phyloP scores from a whole-genome alignment of 2,113 vertebrate genomes.

The Pontoporia blainvillei region DNA sequence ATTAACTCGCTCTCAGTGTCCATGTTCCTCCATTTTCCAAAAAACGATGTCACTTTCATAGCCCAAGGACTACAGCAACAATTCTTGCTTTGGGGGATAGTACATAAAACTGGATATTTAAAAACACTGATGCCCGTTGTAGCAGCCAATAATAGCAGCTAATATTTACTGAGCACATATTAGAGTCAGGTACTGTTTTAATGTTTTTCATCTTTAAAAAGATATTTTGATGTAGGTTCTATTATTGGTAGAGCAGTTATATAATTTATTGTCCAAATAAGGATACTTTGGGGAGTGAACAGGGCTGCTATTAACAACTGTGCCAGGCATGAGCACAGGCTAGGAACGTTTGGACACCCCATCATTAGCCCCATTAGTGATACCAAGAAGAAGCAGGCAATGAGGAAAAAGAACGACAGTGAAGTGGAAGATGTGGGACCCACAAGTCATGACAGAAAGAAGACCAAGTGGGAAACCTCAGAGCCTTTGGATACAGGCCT shows the following conservation, averaged over 20 bases:
- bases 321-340: background rate
- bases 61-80: background rate
- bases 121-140: background rate
- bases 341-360: too few relatives aligned
- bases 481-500: too few relatives aligned
- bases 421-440: too few relatives aligned
- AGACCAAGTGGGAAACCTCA: too few relatives aligned
- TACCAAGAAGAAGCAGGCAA: too few relatives aligned
- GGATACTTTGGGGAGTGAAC: background rate
- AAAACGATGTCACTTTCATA: background rate
- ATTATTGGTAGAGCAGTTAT: background rate
- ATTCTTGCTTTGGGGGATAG: background rate
- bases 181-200: background rate
- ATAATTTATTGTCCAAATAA: background rate
- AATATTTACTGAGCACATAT: background rate
- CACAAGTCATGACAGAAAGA: too few relatives aligned
- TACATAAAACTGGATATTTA: background rate
- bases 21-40: background rate
- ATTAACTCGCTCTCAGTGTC: background rate
- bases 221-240: background rate
- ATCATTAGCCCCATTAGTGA: background rate
- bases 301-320: background rate
- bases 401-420: too few relatives aligned
- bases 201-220: background rate
- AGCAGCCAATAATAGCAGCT: background rate